phyloP scores from a whole-genome alignment of 1,140 invertebrate genomes.

The Temnothorax curvispinosus region DNA sequence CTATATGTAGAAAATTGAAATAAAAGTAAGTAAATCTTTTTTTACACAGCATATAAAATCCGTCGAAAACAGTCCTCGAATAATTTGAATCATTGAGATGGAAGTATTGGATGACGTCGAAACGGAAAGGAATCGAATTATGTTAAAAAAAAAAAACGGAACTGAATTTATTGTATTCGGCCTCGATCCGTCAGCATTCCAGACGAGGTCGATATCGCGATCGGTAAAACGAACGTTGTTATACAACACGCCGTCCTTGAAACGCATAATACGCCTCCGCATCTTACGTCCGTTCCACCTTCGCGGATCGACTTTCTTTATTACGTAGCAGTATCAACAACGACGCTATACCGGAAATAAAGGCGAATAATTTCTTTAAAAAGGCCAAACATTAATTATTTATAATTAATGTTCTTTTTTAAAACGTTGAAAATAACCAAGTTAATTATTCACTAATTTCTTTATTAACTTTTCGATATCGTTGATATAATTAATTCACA shows the following conservation, averaged over 20 bases:
- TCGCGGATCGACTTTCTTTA: conserved; percentile 56
- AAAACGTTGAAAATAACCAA: neutral
- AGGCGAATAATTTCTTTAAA: neutral
- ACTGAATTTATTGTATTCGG: conserved; percentile 19
- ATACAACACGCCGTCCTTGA: conserved; percentile 69
- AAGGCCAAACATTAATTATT: neutral
- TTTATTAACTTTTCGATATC: neutral
- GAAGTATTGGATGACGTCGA: neutral
- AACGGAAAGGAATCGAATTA: conserved; percentile 20
- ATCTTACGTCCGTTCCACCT: conserved; percentile 22
- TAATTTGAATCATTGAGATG: neutral
- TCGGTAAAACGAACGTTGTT: conserved; percentile 68
- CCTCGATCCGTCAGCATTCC: conserved; percentile 55
- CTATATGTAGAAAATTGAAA: neutral
- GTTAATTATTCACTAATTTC: neutral
- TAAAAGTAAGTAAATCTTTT: neutral
- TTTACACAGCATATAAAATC: neutral
- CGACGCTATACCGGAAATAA: conserved; percentile 17
- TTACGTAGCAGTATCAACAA: conserved; percentile 34
- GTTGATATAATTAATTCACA: neutral
- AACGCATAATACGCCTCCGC: conserved; percentile 69
- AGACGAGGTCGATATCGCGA: conserved; percentile 70
- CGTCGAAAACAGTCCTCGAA: neutral
- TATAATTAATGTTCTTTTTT: neutral
- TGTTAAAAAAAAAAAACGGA: neutral